These are phyloP conservation scores for Diplosoma virens DNA, from an alignment of 23 tunicate species.

Conservation along the genomic window DNA sequence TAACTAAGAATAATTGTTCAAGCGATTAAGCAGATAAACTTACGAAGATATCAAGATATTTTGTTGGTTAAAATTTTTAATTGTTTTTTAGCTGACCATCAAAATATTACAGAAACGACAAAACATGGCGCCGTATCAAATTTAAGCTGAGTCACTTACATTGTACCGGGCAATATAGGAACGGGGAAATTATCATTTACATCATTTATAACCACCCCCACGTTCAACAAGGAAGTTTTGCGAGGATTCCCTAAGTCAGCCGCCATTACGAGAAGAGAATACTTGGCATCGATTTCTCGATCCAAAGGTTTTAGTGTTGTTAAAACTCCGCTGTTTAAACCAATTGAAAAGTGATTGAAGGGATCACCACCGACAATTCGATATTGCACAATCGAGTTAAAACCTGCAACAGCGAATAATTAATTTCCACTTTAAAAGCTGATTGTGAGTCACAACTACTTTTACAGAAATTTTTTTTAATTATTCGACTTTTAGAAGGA, in stretches of 20 bases:
- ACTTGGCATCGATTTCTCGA: constrained; percentile 34
- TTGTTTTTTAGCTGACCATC: no score
- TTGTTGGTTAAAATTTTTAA: no score
- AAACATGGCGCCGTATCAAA: no score
- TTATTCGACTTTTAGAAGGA: no score
- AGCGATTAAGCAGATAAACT: no score
- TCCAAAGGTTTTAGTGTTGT: constrained; percentile 26
- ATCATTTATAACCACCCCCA: constrained; percentile 33
- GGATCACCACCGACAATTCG: constrained; percentile 55
- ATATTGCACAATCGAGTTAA: constrained; percentile 61
- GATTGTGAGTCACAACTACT: no score
- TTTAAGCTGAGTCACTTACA: no score
- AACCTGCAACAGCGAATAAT: constrained; percentile 30
- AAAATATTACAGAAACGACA: no score
- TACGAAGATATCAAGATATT: no score
- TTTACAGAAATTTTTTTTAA: no score
- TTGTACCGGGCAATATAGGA: constrained; percentile 9
- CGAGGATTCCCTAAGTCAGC: constrained; percentile 33
- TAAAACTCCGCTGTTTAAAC: constrained; percentile 27
- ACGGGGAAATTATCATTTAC: constrained; percentile 59
- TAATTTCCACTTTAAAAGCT: no score
- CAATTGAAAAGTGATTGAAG: constrained; percentile 33
- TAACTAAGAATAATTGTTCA: no score
- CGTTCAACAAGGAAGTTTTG: constrained; percentile 16
- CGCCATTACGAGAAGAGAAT: constrained; percentile 55